Base-by-base conservation (phyloP, 2,888 invertebrate species). In the Odontomyia ornata region DNA sequence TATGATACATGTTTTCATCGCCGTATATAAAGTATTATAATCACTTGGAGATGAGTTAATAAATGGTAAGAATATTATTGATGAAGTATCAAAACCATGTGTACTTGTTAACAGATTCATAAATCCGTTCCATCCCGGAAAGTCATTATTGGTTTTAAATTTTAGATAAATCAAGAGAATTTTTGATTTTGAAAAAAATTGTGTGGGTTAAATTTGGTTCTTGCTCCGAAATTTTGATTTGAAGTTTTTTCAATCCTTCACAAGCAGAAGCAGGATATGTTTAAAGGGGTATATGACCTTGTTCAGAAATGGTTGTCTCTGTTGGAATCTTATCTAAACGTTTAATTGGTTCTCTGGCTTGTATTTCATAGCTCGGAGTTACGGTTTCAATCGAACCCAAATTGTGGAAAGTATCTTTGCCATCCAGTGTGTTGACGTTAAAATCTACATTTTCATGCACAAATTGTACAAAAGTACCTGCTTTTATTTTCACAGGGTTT, bases 121-220 rank as follows among this genome's bases (percentile, higher is more conserved):
- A 52, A 15, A 52, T n/a, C n/a, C 52, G 13, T 52, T 52, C 52
- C 52, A 52, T 52, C 52, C 52, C n/a, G 18, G 52, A 52, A n/a
- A 52, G 3, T 52, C 13, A 15, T 15, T 52, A 15, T 13, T 4
- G 4, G 4, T 18, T n/a, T n/a, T 18, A 52, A n/a, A 18, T 18
- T 52, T 52, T 18, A 52, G 4, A 52, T n/a, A 52, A 4, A 15
- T 52, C 52, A 4, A 52, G 13, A 52, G 52, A n/a, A 18, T 52
- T 9, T 52, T 52, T 15, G 13, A 18, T n/a, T 52, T 13, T 52
- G 7, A n/a, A 9, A 9, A 13, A 9, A 43, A 9, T 4, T 9
- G 5, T 52, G 3, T 4, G 5, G 4, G 15, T 52, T 15, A 52
- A 52, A 9, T 52, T 18, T 15, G 15, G 15, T n/a, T 52, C n/a